These are phyloP conservation scores for Pseudoatta argentina DNA, from an alignment of 1,140 invertebrate genomes.

Conservation along the genomic window DNA sequence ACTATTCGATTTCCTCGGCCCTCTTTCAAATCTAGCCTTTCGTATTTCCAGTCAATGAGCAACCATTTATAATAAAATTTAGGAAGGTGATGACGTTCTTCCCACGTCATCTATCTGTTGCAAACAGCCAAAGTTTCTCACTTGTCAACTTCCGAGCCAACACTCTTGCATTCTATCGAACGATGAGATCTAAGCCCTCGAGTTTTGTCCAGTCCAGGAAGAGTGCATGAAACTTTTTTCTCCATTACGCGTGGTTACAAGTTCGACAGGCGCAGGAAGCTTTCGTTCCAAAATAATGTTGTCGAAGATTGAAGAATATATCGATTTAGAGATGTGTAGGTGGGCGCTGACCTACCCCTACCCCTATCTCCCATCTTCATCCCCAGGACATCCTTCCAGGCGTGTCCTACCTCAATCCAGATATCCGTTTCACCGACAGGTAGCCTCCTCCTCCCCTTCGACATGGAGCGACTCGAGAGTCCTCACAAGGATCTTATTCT, in stretches of 20 bases:
- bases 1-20: background rate
- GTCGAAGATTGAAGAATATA: constrained; percentile 68
- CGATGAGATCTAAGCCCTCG: background rate
- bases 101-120: background rate
- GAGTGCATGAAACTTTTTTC: constrained; percentile 1
- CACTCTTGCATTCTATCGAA: constrained; percentile 45
- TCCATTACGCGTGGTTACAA: constrained; percentile 23
- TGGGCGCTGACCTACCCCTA: constrained; percentile 85
- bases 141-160: too few species aligned
- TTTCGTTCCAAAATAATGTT: constrained; percentile 52
- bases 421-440: constrained; percentile 76
- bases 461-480: constrained; percentile 16
- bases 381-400: constrained; percentile 79
- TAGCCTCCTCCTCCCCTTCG: constrained; percentile 59
- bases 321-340: constrained; percentile 80
- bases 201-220: background rate
- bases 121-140: background rate
- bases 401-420: constrained; percentile 82
- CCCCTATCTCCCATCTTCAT: constrained; percentile 72
- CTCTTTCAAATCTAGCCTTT: background rate
- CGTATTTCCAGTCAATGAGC: background rate
- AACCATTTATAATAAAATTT: background rate
- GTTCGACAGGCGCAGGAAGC: constrained; percentile 45
- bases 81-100: background rate
- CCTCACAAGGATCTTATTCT: background rate